Conservation (phyloP, 2,888 invertebrate species). For the Acanthosoma haemorrhoidale region DNA sequence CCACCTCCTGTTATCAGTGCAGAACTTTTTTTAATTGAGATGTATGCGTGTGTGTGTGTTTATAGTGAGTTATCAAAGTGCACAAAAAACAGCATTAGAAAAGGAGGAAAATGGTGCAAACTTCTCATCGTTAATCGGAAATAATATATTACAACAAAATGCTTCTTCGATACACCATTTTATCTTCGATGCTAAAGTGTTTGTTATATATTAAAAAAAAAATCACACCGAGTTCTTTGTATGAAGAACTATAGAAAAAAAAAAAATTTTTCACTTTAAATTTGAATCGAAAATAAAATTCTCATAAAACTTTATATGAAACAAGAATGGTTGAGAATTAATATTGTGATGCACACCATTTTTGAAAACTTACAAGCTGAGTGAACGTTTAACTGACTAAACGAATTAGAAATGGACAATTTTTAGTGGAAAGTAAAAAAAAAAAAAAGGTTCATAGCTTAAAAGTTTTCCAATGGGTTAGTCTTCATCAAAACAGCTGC, state of each 20-base stretch:
- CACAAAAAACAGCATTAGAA: conserved; percentile 30
- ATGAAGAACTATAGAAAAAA: conserved; percentile 12
- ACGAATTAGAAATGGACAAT: conserved; percentile 35
- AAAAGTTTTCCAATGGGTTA: conserved; percentile 39
- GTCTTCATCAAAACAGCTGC: conserved; percentile 37
- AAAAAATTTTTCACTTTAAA: not conserved
- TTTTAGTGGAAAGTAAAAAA: conserved; percentile 34
- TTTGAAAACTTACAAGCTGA: conserved; percentile 33
- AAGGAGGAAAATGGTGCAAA: conserved; percentile 35
- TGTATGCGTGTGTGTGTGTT: conserved; percentile 25
- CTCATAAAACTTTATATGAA: not conserved
- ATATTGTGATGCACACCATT: conserved; percentile 37
- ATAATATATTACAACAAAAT: conserved; percentile 27
- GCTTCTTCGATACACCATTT: conserved; percentile 37
- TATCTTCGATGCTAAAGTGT: conserved; percentile 37
- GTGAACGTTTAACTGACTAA: not conserved
- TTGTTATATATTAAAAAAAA: conserved; percentile 15
- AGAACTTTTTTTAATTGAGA: conserved; percentile 14
- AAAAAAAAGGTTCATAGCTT: conserved; percentile 38
- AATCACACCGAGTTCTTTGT: conserved; percentile 25
- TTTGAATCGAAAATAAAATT: not conserved
- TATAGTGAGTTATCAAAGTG: conserved; percentile 19
- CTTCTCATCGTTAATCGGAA: conserved; percentile 8
- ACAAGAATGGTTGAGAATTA: conserved; percentile 20
- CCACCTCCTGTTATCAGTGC: conserved; percentile 15